These are phyloP conservation scores for Drepanosiphum platanoidis DNA, from an alignment of 2,888 invertebrate genomes.

Conservation along the genomic window DNA sequence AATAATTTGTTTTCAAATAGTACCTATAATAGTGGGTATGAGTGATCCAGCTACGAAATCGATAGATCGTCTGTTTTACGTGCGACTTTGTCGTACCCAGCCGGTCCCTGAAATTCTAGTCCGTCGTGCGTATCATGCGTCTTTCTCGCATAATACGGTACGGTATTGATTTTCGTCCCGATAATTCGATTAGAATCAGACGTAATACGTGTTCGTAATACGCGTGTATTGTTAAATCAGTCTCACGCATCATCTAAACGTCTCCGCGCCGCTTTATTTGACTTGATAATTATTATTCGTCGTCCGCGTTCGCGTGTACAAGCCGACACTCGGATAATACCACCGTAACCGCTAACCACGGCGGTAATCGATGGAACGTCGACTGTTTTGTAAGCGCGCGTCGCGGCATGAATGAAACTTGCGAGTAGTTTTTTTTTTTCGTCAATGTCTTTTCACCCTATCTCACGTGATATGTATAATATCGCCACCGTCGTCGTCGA, in stretches of 20 bases:
- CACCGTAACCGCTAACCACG: not conserved
- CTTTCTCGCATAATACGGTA: not conserved
- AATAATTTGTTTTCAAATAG: too few species aligned
- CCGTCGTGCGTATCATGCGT: not conserved
- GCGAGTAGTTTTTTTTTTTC: conserved; percentile 10
- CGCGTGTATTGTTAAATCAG: not conserved
- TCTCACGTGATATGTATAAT: not conserved
- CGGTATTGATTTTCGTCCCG: not conserved
- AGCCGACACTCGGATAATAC: too few species aligned
- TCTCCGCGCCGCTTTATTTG: not conserved
- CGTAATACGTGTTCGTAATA: not conserved
- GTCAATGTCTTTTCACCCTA: conserved; percentile 17
- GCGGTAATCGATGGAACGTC: conserved; percentile 14
- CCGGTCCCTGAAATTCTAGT: not conserved
- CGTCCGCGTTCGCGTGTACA: not conserved
- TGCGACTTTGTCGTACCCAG: not conserved
- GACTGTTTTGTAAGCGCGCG: not conserved
- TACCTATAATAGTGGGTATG: too few species aligned
- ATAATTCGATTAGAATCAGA: conserved; percentile 24
- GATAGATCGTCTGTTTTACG: conserved; percentile 3
- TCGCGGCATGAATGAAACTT: conserved; percentile 27
- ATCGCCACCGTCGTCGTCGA: not conserved
- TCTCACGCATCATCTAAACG: not conserved
- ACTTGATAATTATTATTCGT: not conserved
- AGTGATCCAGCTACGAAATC: not conserved